Evolutionary conservation across 2,888 invertebrate genomes (phyloP), one percentile per base, ranked within the genome.

Genomic region (Eristalis pertinax): DNA sequence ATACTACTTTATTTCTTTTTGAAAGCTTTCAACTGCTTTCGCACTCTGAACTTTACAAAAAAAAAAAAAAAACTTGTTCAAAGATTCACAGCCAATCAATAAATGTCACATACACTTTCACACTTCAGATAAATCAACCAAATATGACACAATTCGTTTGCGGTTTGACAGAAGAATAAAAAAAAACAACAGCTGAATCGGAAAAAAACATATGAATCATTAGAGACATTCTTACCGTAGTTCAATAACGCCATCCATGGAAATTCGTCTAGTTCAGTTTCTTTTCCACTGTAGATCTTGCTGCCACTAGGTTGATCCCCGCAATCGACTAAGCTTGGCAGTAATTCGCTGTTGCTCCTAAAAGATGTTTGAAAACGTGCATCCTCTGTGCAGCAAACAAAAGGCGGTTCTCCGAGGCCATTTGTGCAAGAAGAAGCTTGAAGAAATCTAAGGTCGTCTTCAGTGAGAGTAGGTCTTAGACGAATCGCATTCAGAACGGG

Each of bases 181-280:
- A n/a, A 4, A n/a, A n/a, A 43, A 43, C 7, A 43, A 15, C 0
- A 4, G 4, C 3, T 43, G 43, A 43, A 43, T 32, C 32, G 8
- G 4, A 43, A n/a, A 4, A 43, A n/a, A 43, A 43, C 4, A 13
- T 13, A 38, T 38, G 38, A 38, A 38, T 38, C 13, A 13, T 68
- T 56, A 22, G 13, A 60, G 35, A 26, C 19, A 50, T 50, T 50
- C 90, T 89, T 67, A 90, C 94, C 93, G 90, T 96, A 95, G 91
- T 94, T 94, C 4, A 96, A 90, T 26, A 95, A 92, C 0, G 94
- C 94, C 95, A 95, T 95, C 96, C 96, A 96, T 0, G 95, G 95
- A 89, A 95, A 95, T 89, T 96, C 96, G 65, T 94, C 95, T 1
- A 96, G 90, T 0, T 94, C 94, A 0, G 95, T 93, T 64, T 91